Percentiles rank a stretch among this genome's conserved stretches.
These are phyloP conservation scores for Ethmia dodecea DNA, from an alignment of 2,888 invertebrate genomes.

Conservation along the genomic window DNA sequence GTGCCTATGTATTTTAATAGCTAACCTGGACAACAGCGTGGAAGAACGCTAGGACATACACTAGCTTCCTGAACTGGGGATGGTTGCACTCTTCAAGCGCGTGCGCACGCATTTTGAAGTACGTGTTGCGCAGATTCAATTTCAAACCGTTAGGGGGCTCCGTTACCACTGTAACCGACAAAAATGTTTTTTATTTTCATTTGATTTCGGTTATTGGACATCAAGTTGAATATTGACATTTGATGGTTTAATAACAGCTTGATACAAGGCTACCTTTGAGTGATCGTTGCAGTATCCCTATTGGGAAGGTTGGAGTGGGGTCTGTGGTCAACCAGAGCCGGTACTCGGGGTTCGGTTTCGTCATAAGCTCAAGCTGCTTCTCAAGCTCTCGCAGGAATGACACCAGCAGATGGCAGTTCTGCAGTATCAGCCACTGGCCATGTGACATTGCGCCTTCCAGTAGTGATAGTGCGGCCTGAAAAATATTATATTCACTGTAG, in stretches of 20 bases:
- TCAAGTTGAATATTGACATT: too few relatives aligned
- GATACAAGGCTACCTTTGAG: slow-evolving; percentile 87
- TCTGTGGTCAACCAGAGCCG: slow-evolving; percentile 96
- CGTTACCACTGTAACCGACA: slow-evolving; percentile 83
- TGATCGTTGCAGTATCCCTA: slow-evolving; percentile 91
- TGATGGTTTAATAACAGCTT: too few relatives aligned
- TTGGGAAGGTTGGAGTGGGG: slow-evolving; percentile 90
- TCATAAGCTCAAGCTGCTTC: slow-evolving; percentile 87
- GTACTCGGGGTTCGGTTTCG: slow-evolving; percentile 92
- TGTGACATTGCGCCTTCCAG: slow-evolving; percentile 82
- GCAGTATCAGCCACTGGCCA: slow-evolving; percentile 95
- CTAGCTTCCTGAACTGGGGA: slow-evolving; percentile 85
- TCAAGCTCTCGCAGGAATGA: slow-evolving; percentile 88
- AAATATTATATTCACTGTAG: too few relatives aligned
- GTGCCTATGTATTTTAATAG: background rate
- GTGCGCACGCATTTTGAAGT: slow-evolving; percentile 88
- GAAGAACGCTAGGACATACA: slow-evolving; percentile 94
- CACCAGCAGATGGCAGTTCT: slow-evolving; percentile 93
- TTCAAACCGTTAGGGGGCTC: slow-evolving; percentile 95
- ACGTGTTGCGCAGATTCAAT: slow-evolving; percentile 91
- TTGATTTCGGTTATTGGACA: background rate
- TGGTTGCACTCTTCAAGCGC: slow-evolving; percentile 86
- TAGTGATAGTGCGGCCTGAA: slow-evolving; percentile 82
- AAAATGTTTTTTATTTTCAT: background rate
- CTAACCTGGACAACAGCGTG: slow-evolving; percentile 92